Base-by-base conservation (phyloP, 2,888 invertebrate species). In the Gymnoscelis rufifasciata region DNA sequence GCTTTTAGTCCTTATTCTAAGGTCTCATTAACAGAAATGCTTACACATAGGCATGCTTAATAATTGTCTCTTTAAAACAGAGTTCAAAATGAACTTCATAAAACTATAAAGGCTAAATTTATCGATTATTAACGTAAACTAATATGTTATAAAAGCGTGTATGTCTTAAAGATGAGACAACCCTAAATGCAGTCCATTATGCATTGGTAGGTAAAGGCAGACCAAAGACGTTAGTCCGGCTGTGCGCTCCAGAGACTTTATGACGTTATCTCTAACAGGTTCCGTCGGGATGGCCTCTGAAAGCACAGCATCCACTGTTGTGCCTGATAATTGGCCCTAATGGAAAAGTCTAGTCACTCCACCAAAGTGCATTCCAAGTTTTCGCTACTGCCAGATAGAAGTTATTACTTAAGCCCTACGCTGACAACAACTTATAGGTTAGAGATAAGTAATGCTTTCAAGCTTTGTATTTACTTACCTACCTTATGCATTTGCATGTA, bases 241-340 rank as follows among this genome's bases (percentile, higher is more conserved):
- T 76, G 79, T 78, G 71, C 74, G 82, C 82, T 74, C 78, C 78
- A 80, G 76, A 73, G 84, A 83, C 78, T 86, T 87, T 87, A 86
- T 83, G 83, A 87, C 86, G 83, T 87, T 87, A 87, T 86, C 86
- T 80, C 83, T 86, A 86, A 86, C 86, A 83, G 83, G 83, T 79
- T 81, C 72, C 71, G 78, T 77, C 81, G 71, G 66, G 71, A 75
- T 63, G 63, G 74, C 65, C 71, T 68, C 64, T 68, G 73, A 77
- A 76, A 76, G 76, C 80, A 76, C 75, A 67, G 78, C 73, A 78
- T 78, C 71, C 74, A 71, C 80, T 74, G 81, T 81, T 82, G 80
- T 82, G 82, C 74, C 78, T 82, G 82, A 86, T 88, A 88, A 88
- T 88, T 88, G 86, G 75, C 72, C 68, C 77, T 88, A 88, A 88